phyloP scores from a whole-genome alignment of 2,888 invertebrate genomes.

The Zeuzera pyrina region DNA sequence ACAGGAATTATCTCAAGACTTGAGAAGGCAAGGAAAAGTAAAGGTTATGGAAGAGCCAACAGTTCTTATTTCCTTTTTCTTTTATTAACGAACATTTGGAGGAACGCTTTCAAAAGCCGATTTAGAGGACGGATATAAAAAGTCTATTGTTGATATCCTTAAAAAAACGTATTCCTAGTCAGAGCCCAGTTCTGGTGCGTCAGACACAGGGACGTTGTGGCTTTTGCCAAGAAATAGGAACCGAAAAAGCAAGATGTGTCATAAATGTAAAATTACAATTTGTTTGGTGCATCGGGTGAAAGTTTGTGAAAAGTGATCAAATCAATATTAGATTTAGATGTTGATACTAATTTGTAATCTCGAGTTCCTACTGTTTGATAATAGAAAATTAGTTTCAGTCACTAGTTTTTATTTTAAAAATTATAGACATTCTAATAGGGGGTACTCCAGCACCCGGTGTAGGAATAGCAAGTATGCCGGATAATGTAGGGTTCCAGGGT shows the following conservation, averaged over 20 bases:
- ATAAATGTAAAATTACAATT: slow-evolving; percentile 3
- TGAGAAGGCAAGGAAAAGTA: too few species aligned
- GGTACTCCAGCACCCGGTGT: not conserved
- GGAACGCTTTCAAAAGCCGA: not conserved
- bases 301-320: slow-evolving; percentile 1
- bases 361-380: not conserved
- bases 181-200: not conserved
- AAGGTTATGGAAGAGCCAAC: too few species aligned
- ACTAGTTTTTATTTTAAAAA: not conserved
- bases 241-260: slow-evolving; percentile 1
- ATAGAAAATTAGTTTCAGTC: not conserved
- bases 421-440: not conserved
- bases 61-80: too few species aligned
- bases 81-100: too few species aligned
- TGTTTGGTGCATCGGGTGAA: slow-evolving; percentile 1
- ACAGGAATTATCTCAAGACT: too few species aligned
- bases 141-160: not conserved
- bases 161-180: not conserved
- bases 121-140: not conserved
- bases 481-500: not conserved
- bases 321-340: slow-evolving; percentile 1
- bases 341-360: not conserved
- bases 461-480: not conserved
- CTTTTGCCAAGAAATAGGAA: not conserved
- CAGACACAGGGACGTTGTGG: not conserved